These are phyloP conservation scores for Polylopha cassiicola DNA, from an alignment of 2,888 invertebrate genomes.

Conservation along the genomic window DNA sequence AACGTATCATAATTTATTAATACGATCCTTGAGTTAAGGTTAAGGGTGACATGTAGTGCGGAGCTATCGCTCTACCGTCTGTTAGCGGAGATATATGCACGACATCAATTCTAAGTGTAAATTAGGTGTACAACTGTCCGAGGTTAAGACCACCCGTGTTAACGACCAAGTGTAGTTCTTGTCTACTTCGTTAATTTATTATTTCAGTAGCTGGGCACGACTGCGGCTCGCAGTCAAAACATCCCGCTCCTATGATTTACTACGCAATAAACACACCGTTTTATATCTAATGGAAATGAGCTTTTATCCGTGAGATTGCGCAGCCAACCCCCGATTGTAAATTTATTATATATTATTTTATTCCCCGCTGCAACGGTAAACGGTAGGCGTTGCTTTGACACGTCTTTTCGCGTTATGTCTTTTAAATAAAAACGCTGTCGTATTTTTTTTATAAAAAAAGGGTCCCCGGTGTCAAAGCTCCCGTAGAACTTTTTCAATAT, in stretches of 20 bases:
- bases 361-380: conserved; percentile 7
- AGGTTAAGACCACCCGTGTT: conserved; percentile 63
- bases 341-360: conserved; percentile 11
- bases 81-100: conserved; percentile 12
- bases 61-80: too few relatives aligned
- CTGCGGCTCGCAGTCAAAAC: conserved; percentile 64
- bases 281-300: conserved; percentile 73
- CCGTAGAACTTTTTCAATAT: conserved; percentile 15
- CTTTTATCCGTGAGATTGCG: conserved; percentile 65
- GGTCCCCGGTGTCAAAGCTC: conserved; percentile 13
- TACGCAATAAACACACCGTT: conserved; percentile 65
- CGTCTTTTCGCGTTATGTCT: too few relatives aligned
- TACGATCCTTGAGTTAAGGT: too few relatives aligned
- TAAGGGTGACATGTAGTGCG: conserved; percentile 16
- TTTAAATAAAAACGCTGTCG: too few relatives aligned
- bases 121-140: conserved; percentile 39
- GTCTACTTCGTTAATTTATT: conserved; percentile 70
- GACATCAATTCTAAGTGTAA: conserved; percentile 40
- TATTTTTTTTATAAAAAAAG: background rate
- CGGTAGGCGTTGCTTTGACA: conserved; percentile 3
- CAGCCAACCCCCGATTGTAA: conserved; percentile 42
- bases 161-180: conserved; percentile 57
- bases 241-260: conserved; percentile 71
- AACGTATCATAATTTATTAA: too few relatives aligned
- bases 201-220: conserved; percentile 62